Evolutionary conservation across 2,113 vertebrate genomes (phyloP), one percentile per base, ranked within the genome.

Genomic region (Heterotis niloticus): DNA sequence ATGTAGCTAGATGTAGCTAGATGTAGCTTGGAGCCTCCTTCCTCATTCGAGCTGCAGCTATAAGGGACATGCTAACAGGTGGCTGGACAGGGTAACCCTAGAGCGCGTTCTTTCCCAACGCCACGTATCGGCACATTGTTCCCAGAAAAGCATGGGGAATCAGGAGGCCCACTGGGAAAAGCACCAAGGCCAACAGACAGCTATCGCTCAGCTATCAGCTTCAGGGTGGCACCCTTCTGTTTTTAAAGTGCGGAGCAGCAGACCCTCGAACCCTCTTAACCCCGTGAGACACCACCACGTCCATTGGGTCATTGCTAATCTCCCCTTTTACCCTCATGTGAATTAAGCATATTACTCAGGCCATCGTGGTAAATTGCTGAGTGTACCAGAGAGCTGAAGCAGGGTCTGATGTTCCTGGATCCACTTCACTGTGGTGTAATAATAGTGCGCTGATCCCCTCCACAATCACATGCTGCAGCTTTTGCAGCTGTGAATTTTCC

Each of bases 11-110:
- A 44, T 4, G n/a, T n/a, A n/a, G n/a, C n/a, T n/a, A n/a, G n/a
- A n/a, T n/a, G n/a, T n/a, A n/a, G n/a, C n/a, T n/a, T 44, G 34
- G 78, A 83, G 64, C 79, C 72, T 29, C 76, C 16, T 64, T 44
- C 70, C n/a, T 60, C 16, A 4, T 4, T 16, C 26, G 28, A 12
- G 26, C 57, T 20, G 29, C 0, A 13, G n/a, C 16, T 72, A 11
- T 72, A 72, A 24, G 44, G 20, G n/a, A 5, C 20, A 13, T 13
- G 51, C 51, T 23, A 72, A 56, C 70, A 23, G 52, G 20, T 51
- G 18, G 52, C 23, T 52, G 24, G 12, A 72, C 10, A 52, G 52
- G 54, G 52, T 72, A 72, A 56, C 51, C 34, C 70, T 56, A 54
- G 34, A 72, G 70, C 54, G 0, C 10, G 44, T 56, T 72, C 23